These are phyloP conservation scores for Drosophila arizonae DNA, from an alignment of 1,140 invertebrate species.

Conservation along the genomic window DNA sequence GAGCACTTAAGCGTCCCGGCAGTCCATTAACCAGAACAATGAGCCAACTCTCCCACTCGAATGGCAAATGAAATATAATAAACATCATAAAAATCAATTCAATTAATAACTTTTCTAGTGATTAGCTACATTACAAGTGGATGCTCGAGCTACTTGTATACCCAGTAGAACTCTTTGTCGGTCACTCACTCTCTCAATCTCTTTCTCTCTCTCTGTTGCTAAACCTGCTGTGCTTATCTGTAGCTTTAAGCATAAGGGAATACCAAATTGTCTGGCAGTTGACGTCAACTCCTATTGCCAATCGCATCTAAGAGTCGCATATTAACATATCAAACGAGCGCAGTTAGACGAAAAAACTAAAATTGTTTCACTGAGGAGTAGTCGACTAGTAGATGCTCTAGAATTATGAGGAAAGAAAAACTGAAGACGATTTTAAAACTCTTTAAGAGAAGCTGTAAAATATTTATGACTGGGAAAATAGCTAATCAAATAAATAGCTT, in stretches of 20 bases:
- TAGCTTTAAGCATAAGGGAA: conserved; percentile 60
- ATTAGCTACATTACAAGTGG: conserved; percentile 4
- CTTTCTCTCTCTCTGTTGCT: background rate
- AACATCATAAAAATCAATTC: background rate
- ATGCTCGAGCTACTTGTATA: background rate
- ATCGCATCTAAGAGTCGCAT: conserved; percentile 75
- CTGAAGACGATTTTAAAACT: too few relatives aligned
- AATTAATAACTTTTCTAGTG: conserved; percentile 26
- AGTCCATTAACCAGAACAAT: conserved; percentile 17
- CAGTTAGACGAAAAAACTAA: conserved; percentile 62
- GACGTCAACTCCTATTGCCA: conserved; percentile 47
- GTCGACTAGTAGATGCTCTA: background rate
- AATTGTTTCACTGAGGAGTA: background rate
- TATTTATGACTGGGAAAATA: too few relatives aligned
- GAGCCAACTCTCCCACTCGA: background rate
- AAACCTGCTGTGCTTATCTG: conserved; percentile 34
- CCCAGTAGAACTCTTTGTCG: background rate
- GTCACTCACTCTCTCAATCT: too few relatives aligned
- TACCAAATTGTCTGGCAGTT: conserved; percentile 78
- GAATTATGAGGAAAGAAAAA: background rate
- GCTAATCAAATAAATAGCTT: too few relatives aligned
- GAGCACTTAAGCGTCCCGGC: conserved; percentile 1
- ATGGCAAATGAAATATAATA: conserved; percentile 2
- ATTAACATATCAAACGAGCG: conserved; percentile 80
- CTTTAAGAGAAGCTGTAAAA: too few relatives aligned